Evolutionary conservation across 2,888 invertebrate genomes (phyloP).

Genomic region (Sphaerophoria taeniata): DNA sequence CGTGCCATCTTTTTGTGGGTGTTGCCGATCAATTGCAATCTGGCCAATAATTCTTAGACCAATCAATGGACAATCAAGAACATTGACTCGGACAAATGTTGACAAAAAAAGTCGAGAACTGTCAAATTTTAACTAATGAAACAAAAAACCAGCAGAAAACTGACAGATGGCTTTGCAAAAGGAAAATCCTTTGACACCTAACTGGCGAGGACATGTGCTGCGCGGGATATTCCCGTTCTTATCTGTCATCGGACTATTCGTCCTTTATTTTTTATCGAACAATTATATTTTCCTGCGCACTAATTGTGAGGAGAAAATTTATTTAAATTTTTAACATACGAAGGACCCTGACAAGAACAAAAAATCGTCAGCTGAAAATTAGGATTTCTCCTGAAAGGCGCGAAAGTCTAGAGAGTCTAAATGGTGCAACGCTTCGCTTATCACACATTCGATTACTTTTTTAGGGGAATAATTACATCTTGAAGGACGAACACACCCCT

Average conservation of each 20-base stretch:
- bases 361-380: conserved; percentile 46
- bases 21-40: conserved; percentile 64
- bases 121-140: conserved; percentile 59
- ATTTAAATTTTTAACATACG: conserved; percentile 42
- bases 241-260: conserved; percentile 54
- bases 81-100: conserved; percentile 38
- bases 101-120: conserved; percentile 29
- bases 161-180: conserved; percentile 58
- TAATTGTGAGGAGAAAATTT: conserved; percentile 6
- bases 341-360: conserved; percentile 28
- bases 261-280: conserved; percentile 3
- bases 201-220: conserved; percentile 47
- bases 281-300: conserved; percentile 1
- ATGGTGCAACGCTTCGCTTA: conserved; percentile 36
- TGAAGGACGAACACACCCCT: conserved; percentile 38
- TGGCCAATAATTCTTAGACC: conserved; percentile 64
- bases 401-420: not conserved
- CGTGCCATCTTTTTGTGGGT: conserved; percentile 55
- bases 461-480: conserved; percentile 30
- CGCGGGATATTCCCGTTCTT: conserved; percentile 46
- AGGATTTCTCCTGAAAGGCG: conserved; percentile 32
- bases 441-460: conserved; percentile 27
- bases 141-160: not conserved
- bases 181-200: conserved; percentile 65
- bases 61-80: conserved; percentile 32